phyloP scores from a whole-genome alignment of 2,888 invertebrate genomes.

The Melinaea menophilus region DNA sequence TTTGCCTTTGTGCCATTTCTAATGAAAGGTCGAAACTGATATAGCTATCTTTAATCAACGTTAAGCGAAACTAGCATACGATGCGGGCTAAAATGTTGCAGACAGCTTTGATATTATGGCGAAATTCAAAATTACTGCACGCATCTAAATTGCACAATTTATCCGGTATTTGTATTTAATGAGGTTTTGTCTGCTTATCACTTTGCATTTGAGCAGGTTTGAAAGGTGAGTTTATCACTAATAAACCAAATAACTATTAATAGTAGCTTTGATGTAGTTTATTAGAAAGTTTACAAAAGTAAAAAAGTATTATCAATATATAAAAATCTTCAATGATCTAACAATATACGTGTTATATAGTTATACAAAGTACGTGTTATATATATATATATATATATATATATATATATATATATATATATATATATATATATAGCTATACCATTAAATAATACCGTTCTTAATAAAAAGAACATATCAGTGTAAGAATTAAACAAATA shows the following conservation, averaged over 20 bases:
- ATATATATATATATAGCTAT: background rate
- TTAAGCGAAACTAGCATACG: constrained; percentile 58
- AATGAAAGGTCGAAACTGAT: constrained; percentile 76
- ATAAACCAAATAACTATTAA: no score
- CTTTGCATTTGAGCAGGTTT: background rate
- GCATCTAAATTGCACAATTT: constrained; percentile 5
- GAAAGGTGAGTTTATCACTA: no score
- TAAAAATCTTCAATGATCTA: no score
- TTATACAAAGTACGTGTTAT: no score
- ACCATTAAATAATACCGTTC: background rate
- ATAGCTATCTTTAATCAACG: constrained; percentile 75
- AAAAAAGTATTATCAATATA: no score
- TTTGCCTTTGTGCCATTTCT: constrained; percentile 67
- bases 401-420: background rate
- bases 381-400: no score
- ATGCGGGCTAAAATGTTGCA: constrained; percentile 60
- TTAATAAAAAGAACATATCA: background rate
- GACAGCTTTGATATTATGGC: constrained; percentile 33
- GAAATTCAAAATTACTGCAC: constrained; percentile 16
- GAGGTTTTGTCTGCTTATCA: constrained; percentile 3
- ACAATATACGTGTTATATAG: no score
- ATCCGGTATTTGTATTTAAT: constrained; percentile 6
- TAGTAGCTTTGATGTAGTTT: no score
- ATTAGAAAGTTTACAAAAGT: no score
- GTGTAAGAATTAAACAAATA: constrained; percentile 7